phyloP scores from a whole-genome alignment of 2,113 vertebrate species.

The Cavia porcellus region DNA sequence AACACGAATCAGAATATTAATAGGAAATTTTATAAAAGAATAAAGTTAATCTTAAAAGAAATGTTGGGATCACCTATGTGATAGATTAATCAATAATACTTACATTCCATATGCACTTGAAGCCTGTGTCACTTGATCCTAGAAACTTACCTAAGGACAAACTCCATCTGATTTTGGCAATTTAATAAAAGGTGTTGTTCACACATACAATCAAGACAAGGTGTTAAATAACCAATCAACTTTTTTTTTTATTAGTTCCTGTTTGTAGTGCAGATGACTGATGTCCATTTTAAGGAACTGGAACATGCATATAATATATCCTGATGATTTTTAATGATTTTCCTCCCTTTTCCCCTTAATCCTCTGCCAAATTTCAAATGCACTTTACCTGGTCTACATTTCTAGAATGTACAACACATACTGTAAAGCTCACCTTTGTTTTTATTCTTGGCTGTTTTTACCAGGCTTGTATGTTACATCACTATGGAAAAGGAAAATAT shows the following conservation, averaged over 20 bases:
- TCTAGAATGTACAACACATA: background rate
- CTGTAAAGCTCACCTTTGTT: background rate
- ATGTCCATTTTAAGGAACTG: background rate
- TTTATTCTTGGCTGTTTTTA: background rate
- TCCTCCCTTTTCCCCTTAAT: background rate
- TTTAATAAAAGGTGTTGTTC: background rate
- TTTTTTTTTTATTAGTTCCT: background rate
- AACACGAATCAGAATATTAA: background rate
- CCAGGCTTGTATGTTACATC: background rate
- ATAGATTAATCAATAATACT: constrained; percentile 22
- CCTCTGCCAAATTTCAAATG: background rate
- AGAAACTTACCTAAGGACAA: background rate
- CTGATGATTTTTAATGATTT: background rate
- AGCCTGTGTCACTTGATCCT: background rate
- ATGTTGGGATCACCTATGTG: background rate
- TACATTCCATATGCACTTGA: background rate
- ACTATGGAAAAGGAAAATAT: background rate
- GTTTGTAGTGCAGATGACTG: background rate
- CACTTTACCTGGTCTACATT: background rate
- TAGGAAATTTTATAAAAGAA: background rate
- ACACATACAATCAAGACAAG: background rate
- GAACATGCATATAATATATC: background rate
- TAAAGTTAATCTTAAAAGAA: background rate
- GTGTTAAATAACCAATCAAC: background rate
- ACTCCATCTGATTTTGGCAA: background rate